Base-by-base conservation (phyloP, 2,113 vertebrate genomes). In the Saimiri boliviensis region DNA sequence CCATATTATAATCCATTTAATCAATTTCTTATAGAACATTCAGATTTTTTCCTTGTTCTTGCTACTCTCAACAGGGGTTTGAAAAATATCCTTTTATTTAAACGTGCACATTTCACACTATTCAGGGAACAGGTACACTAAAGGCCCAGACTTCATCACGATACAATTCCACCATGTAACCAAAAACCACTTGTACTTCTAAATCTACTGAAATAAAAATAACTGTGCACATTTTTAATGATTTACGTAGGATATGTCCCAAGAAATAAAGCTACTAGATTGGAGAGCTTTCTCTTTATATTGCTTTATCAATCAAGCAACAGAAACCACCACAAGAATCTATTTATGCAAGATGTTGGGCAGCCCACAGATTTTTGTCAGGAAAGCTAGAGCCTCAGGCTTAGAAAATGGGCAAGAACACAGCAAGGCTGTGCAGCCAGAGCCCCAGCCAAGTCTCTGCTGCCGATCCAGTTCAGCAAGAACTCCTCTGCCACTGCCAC, bases 281-380 rank as follows among this genome's bases (percentile, higher is more conserved):
- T 90, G 74, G 35, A 70, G 25, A 88, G 25, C 42, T 71, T 60
- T 81, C 45, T 70, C 79, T 63, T 42, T 58, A 5, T 73, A 58
- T 74, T 86, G 52, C 27, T 86, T 13, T 68, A 74, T 47, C 21
- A 71, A 45, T 40, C 74, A 96, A 87, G 35, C 35, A 92, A 74
- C 56, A 95, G 58, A 80, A 60, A 89, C 32, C 20, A 54, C 60
- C 58, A 6, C 8, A 84, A 77, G 86, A 93, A 91, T 86, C 68
- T 96, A 93, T 3, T 90, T 63, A 63, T 63, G 21, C 40, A 96
- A 95, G 40, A 20, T 83, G 20, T 54, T 83, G 30, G 58, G 47
- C 54, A 91, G 79, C 74, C 82, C 54, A 93, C 7, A 66, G 23
- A 45, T 96, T 86, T 96, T 86, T 54, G 16, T 83, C 66, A 90